Percentiles rank a stretch among this genome's conserved stretches.
Evolutionary conservation across 1,140 invertebrate genomes (phyloP).

Genomic region (Trachelipus rathkii): DNA sequence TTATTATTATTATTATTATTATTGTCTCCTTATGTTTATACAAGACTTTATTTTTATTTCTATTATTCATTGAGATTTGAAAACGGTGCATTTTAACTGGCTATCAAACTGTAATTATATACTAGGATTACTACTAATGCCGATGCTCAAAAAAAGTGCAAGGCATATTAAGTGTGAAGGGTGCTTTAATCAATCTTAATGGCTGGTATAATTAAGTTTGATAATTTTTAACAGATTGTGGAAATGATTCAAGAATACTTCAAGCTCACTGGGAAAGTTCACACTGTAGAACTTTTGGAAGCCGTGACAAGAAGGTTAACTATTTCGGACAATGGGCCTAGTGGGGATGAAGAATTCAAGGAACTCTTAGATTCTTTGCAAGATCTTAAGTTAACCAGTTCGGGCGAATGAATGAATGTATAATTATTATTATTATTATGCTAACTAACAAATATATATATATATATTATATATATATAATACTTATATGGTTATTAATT

Average conservation of each 20-base stretch:
- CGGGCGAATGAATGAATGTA: background rate
- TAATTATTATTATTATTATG: background rate
- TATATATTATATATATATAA: background rate
- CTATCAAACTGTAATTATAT: too few species aligned
- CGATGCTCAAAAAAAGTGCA: too few species aligned
- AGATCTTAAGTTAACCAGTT: background rate
- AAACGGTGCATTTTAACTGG: too few species aligned
- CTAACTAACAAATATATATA: background rate
- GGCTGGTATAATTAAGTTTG: too few species aligned
- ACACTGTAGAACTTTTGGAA: background rate
- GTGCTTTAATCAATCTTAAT: too few species aligned
- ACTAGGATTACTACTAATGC: too few species aligned
- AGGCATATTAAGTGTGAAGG: too few species aligned
- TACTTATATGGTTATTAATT: background rate
- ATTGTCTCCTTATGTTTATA: too few species aligned
- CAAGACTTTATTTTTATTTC: too few species aligned
- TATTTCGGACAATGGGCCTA: background rate
- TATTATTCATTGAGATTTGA: too few species aligned
- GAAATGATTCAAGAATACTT: conserved; percentile 8
- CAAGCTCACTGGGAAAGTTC: background rate
- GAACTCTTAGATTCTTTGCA: background rate
- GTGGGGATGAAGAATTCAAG: background rate
- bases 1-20: too few species aligned
- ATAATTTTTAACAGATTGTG: background rate
- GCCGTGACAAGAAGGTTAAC: background rate